Conservation (phyloP, 2,888 invertebrate genomes). For the Amphiduros pacificus region DNA sequence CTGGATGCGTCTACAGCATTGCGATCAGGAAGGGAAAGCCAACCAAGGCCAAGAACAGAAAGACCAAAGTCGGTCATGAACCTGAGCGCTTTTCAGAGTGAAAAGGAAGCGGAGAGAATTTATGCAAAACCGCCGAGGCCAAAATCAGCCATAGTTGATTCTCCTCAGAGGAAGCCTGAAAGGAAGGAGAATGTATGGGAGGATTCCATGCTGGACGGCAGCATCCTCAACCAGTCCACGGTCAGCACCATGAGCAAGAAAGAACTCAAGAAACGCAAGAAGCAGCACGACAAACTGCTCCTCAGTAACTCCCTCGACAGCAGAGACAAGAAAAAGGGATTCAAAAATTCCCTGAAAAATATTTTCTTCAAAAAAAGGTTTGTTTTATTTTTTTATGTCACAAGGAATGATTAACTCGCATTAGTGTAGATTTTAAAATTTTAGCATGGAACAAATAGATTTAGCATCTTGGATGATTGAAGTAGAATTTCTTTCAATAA, state of each 20-base stretch:
- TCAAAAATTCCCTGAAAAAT: slow-evolving; percentile 56
- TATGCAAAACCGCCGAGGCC: neutral
- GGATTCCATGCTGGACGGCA: slow-evolving; percentile 3
- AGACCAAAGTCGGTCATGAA: neutral
- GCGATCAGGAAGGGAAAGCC: too few species aligned
- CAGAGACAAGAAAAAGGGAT: slow-evolving; percentile 39
- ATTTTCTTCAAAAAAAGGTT: slow-evolving; percentile 59
- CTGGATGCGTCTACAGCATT: neutral
- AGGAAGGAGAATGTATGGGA: slow-evolving; percentile 8
- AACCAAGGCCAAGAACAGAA: neutral
- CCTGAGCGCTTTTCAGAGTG: neutral
- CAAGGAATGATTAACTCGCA: neutral
- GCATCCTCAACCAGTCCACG: neutral
- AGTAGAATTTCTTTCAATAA: too few species aligned
- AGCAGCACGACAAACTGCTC: neutral
- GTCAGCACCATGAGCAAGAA: neutral
- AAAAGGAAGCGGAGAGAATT: neutral
- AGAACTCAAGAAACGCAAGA: slow-evolving; percentile 2
- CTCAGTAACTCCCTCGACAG: slow-evolving; percentile 8
- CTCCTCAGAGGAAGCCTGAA: neutral
- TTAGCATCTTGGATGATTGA: too few species aligned
- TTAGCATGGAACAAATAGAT: too few species aligned
- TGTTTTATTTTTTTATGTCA: slow-evolving; percentile 26
- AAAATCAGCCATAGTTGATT: neutral
- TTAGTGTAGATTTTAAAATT: too few species aligned